Evolutionary conservation across 2,797 vertebrate species (phyloP).

Genomic region (Buceros bicornis): DNA sequence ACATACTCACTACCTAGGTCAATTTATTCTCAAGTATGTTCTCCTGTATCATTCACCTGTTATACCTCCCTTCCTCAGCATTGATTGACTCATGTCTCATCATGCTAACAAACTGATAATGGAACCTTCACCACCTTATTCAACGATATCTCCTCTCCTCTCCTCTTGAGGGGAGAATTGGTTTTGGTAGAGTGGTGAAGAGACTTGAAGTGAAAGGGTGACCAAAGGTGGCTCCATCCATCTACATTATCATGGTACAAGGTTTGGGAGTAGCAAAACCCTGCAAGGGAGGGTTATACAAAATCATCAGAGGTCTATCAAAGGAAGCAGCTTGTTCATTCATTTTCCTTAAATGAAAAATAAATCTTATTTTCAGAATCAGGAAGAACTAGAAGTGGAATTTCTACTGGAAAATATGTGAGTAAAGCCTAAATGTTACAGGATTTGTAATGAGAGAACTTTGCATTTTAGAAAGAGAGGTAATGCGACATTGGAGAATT

Average conservation of each 20-base stretch:
- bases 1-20: background rate
- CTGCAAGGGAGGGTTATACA: background rate
- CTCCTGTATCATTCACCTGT: background rate
- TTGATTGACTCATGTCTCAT: background rate
- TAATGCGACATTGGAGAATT: background rate
- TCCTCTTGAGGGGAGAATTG: background rate
- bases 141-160: background rate
- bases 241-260: background rate
- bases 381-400: slow-evolving; percentile 82
- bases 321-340: background rate
- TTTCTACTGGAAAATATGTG: slow-evolving; percentile 82
- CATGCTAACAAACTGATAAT: background rate
- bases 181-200: background rate
- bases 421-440: slow-evolving; percentile 24
- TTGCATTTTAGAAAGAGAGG: background rate
- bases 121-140: background rate
- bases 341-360: background rate
- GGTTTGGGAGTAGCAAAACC: background rate
- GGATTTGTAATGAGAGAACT: background rate
- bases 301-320: background rate
- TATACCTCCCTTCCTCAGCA: background rate
- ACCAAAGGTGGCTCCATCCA: background rate
- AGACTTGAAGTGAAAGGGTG: background rate
- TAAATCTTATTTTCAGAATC: slow-evolving; percentile 65
- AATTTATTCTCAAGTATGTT: background rate